A percentile compares a stretch with the other conserved stretches of the same genome.
Conservation (phyloP, 2,888 invertebrate genomes). For the Adelognathus sp. region DNA sequence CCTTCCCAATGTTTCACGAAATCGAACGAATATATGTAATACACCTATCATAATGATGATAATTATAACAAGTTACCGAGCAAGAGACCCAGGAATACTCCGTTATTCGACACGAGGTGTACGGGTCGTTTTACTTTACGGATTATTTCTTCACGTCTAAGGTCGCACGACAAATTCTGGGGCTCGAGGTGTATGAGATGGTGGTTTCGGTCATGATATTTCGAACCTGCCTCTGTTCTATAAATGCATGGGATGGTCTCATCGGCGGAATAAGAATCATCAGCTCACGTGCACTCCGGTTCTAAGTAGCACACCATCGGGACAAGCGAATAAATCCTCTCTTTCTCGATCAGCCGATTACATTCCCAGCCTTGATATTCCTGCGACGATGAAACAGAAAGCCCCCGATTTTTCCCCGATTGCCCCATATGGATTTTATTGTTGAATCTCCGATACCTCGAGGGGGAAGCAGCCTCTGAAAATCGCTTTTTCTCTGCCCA, state of each 20-base stretch:
- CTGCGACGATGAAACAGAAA: conserved; percentile 53
- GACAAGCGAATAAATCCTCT: conserved; percentile 10
- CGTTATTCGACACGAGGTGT: not conserved
- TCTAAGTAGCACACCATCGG: conserved; percentile 14
- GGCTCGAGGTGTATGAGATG: conserved; percentile 16
- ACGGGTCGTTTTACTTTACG: not conserved
- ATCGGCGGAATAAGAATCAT: conserved; percentile 24
- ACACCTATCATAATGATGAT: conserved; percentile 9
- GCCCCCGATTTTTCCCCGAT: conserved; percentile 32
- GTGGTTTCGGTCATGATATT: conserved; percentile 7
- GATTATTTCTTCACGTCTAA: not conserved
- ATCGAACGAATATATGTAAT: not conserved
- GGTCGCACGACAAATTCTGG: conserved; percentile 43
- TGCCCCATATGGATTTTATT: not conserved
- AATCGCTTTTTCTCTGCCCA: not conserved
- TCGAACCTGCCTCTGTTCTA: conserved; percentile 44
- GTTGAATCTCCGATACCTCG: conserved; percentile 32
- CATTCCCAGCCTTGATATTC: conserved; percentile 23
- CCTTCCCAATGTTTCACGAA: not conserved
- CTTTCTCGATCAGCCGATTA: conserved; percentile 14
- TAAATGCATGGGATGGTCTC: conserved; percentile 24
- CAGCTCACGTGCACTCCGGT: conserved; percentile 34
- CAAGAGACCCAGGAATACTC: conserved; percentile 51
- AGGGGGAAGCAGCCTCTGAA: not conserved
- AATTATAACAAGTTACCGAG: conserved; percentile 37